phyloP scores from a whole-genome alignment of 2,797 vertebrate species.

The Sus cebifrons region DNA sequence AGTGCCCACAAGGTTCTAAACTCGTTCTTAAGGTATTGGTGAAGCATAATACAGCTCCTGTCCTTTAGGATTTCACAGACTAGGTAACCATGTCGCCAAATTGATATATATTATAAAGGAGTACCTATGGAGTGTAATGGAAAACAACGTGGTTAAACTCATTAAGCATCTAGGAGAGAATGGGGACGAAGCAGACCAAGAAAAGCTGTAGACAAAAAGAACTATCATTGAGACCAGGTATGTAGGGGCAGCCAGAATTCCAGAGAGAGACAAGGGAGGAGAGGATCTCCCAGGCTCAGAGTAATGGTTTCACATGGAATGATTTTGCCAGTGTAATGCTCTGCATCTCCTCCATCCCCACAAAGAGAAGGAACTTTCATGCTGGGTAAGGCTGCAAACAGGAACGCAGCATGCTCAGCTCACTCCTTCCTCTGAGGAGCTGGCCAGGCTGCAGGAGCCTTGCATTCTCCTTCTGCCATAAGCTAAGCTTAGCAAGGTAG shows the following conservation, averaged over 20 bases:
- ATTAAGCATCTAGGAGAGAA: neutral
- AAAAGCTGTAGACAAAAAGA: neutral
- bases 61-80: neutral
- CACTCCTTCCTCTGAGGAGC: neutral
- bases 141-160: neutral
- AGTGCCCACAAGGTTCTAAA: neutral
- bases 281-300: neutral
- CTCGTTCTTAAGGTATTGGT: neutral
- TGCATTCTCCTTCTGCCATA: neutral
- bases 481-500: neutral
- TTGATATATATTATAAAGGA: neutral
- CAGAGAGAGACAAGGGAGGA: neutral
- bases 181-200: neutral
- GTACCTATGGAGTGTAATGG: neutral
- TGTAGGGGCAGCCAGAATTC: neutral
- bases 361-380: neutral
- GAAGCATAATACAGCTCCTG: neutral
- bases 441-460: neutral
- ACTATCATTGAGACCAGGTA: neutral
- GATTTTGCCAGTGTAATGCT: neutral
- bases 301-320: neutral
- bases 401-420: neutral
- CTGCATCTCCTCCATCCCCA: neutral
- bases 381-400: neutral
- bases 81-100: constrained; percentile 1